Base-by-base conservation (phyloP, 2,888 invertebrate species). In the Synanthedon andrenaeformis region DNA sequence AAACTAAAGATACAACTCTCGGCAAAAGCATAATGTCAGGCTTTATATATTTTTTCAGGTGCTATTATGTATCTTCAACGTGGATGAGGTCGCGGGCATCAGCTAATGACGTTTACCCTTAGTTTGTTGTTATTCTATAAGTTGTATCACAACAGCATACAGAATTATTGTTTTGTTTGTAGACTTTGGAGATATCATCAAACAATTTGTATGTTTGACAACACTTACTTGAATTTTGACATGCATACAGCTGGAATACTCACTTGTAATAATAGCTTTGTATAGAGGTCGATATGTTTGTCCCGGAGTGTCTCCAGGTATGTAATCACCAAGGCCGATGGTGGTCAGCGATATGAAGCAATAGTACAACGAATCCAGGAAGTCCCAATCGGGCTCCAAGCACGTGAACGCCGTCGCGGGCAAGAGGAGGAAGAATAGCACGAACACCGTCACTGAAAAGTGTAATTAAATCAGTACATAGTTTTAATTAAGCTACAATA, bases 321-420 rank as follows among this genome's bases (percentile, higher is more conserved):
- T 94, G 82, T 94, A 96, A 81, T 96, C 96, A 0, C 96, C 96
- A 3, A 96, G 89, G 12, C 96, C 95, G 67, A 96, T 94, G 58
- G 96, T 96, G 23, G 96, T 96, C 60, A 96, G 85, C 12, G 96
- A 96, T 65, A 96, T 94, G 85, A 96, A 96, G 81, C 96, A 96
- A 80, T 95, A 96, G 82, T 96, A 96, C 70, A 96, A 90, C 0
- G 96, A 93, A 82, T 96, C 96, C 60, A 96, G 84, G 76, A 91
- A 94, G 73, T 93, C 92, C 96, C 96, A 96, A 8, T 91, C 91
- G 0, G 93, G 91, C 76, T 96, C 96, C 57, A 96, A 76, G 51
- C 83, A 77, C 14, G 92, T 90, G 80, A 96, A 96, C 51, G 93
- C 82, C 41, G 88, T 89, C 0, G 96, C 94, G 0, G 96, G 96